Evolutionary conservation across 2,797 vertebrate species (phyloP), one percentile per base, ranked within the genome.

Genomic region (Echeneis naucrates): DNA sequence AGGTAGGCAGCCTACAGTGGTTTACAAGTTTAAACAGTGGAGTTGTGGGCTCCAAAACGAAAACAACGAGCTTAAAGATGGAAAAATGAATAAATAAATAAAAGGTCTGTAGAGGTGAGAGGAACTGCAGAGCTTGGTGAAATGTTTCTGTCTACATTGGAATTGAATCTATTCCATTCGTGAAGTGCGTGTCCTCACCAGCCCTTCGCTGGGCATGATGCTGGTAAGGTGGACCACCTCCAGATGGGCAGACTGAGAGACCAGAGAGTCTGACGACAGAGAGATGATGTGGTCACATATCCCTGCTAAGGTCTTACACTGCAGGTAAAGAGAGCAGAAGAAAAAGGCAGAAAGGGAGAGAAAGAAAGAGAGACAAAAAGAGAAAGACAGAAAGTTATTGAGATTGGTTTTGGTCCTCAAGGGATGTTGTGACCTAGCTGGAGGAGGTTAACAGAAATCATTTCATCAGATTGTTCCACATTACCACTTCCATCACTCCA

Each of bases 271-370:
- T 4, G 96, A 97, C 51, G 97, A 97, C 79, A 98, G 92, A 8
- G 96, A 95, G 89, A 97, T 95, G 94, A 98, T 96, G 93, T 98
- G 97, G 90, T 97, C 96, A 82, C 96, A 98, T 85, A 98, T 98
- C 87, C 96, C 97, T 71, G 95, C 95, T 88, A 98, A 89, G 67
- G 95, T 95, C 92, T 98, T 98, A 91, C 97, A 98, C 97, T 98
- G 86, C 56, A 84, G 54, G 60, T 56, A 65, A 72, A 61, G 70
- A 57, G 8, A 61, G 64, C 45, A 51, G 67, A 24, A 48, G 52
- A 1, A 0, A 13, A 27, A 38, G 50, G 75, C 21, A 77, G 75
- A 42, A 23, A 14, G 85, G 69, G 9, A 62, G 26, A 56, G 37
- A 60, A 37, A 59, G 48, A 70, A 44, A 66, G 50, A 55, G 58